Conservation (phyloP, 1,140 invertebrate genomes). For the Gryon sp. region DNA sequence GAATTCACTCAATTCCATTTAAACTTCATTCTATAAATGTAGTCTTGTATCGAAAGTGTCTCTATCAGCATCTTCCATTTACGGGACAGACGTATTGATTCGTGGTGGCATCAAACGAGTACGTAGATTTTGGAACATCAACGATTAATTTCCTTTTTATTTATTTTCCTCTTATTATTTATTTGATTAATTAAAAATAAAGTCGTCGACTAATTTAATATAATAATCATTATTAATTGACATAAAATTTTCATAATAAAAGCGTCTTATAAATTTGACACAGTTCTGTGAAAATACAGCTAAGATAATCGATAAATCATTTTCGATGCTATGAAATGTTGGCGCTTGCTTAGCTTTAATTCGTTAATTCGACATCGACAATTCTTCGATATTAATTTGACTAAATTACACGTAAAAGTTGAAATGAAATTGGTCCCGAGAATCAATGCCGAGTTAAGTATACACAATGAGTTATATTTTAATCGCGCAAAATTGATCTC, state of each 20-base stretch:
- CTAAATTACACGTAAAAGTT: conserved; percentile 24
- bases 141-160: conserved; percentile 40
- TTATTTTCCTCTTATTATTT: background rate
- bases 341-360: conserved; percentile 19
- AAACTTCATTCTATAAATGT: conserved; percentile 58
- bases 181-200: no score
- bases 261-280: no score
- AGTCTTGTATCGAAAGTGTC: conserved; percentile 57
- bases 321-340: no score
- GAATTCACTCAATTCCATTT: conserved; percentile 58
- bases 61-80: conserved; percentile 61
- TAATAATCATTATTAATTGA: no score
- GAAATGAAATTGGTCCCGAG: conserved; percentile 32
- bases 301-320: no score
- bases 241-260: no score
- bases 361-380: conserved; percentile 23
- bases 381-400: conserved; percentile 39
- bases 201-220: no score
- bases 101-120: conserved; percentile 37
- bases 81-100: conserved; percentile 56
- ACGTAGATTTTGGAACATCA: conserved; percentile 29
- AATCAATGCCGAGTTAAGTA: conserved; percentile 23
- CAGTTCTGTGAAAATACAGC: no score
- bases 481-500: no score
- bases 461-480: conserved; percentile 39